Evolutionary conservation across 2,888 invertebrate species (phyloP).

Genomic region (Pseudanteris insignis): DNA sequence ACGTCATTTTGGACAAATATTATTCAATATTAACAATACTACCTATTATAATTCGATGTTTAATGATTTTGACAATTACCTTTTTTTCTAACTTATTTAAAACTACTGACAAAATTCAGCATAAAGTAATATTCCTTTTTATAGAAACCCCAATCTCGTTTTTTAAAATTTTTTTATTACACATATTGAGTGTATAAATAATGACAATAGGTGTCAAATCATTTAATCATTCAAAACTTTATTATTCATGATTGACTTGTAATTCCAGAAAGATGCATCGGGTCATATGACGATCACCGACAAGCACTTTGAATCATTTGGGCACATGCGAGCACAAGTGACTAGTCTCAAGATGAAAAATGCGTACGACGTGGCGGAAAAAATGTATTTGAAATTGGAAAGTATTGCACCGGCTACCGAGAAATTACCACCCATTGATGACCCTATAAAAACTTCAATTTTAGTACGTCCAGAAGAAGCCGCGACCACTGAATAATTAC

Average conservation of each 20-base stretch:
- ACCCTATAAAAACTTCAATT: conserved; percentile 13
- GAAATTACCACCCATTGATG: conserved; percentile 8
- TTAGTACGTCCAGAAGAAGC: not conserved
- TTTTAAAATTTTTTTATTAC: too few species aligned
- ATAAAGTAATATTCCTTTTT: too few species aligned
- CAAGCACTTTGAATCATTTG: conserved; percentile 4
- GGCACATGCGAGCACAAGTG: not conserved
- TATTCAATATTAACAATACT: too few species aligned
- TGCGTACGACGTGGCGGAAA: conserved; percentile 14
- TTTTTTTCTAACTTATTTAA: too few species aligned
- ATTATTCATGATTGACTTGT: not conserved
- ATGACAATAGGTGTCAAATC: too few species aligned
- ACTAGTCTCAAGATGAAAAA: not conserved
- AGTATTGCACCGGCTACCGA: conserved; percentile 16
- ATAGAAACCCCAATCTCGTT: too few species aligned
- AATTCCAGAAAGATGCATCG: conserved; percentile 4
- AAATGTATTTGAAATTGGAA: conserved; percentile 12
- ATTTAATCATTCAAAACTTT: not conserved
- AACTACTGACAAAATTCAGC: too few species aligned
- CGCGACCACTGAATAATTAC: too few species aligned
- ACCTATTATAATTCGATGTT: too few species aligned
- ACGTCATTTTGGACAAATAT: too few species aligned
- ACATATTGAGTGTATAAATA: too few species aligned
- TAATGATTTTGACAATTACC: too few species aligned
- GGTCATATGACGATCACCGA: not conserved